A percentile compares a stretch with the other conserved stretches of the same genome.
Evolutionary conservation across 2,888 invertebrate species (phyloP).

Genomic region (Eristalis arbustorum): DNA sequence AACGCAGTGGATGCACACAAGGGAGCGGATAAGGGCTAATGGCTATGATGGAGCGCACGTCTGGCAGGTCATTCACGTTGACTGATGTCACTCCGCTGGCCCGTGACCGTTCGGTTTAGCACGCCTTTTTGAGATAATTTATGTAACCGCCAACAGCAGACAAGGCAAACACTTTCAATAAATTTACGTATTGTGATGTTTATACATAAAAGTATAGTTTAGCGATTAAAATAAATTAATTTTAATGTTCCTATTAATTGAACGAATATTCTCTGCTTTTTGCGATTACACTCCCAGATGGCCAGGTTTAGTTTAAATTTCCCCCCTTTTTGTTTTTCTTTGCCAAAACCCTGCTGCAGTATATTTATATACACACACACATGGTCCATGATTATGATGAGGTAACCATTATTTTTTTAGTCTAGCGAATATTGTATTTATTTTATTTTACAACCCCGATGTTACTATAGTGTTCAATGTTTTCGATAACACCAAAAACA

Average conservation of each 20-base stretch:
- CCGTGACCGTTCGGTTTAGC: background rate
- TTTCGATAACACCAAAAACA: background rate
- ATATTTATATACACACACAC: conserved; percentile 4
- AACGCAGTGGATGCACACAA: background rate
- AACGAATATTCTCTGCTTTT: background rate
- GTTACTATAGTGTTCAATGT: conserved; percentile 32
- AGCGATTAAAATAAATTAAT: conserved; percentile 24
- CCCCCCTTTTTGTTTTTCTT: background rate
- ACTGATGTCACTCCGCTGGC: background rate
- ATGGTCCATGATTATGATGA: conserved; percentile 32
- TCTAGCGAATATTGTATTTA: conserved; percentile 59
- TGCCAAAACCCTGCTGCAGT: conserved; percentile 6
- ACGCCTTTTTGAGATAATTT: background rate
- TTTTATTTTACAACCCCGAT: conserved; percentile 49
- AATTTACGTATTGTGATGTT: conserved; percentile 38
- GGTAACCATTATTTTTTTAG: conserved; percentile 24
- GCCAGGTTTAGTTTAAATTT: background rate
- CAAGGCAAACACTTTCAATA: background rate
- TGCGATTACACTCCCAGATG: background rate
- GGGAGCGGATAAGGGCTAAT: background rate
- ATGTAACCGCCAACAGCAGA: background rate
- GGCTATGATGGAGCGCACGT: background rate
- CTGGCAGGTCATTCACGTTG: background rate
- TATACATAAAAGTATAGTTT: conserved; percentile 27
- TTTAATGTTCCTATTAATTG: conserved; percentile 20